phyloP scores from a whole-genome alignment of 2,797 vertebrate species.

The Myotis daubentonii region DNA sequence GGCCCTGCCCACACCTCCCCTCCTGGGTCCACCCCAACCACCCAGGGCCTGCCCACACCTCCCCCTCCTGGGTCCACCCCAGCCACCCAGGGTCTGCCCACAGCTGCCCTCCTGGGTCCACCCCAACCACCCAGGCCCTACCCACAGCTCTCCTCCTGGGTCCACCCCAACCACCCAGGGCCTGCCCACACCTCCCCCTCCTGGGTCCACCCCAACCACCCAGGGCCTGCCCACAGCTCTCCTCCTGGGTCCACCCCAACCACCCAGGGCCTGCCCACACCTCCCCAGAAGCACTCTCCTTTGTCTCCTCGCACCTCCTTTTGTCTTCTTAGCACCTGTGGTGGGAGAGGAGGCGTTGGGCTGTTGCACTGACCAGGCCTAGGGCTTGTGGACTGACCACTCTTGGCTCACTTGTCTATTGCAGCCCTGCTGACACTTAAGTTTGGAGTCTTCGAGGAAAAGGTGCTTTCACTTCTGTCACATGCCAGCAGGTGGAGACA shows the following conservation, averaged over 20 bases:
- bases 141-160: not conserved
- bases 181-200: not conserved
- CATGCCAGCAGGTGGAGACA: not conserved
- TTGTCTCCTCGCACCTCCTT: not conserved
- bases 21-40: not conserved
- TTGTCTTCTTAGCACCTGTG: not conserved
- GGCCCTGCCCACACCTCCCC: not conserved
- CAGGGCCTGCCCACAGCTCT: not conserved
- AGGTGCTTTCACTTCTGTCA: not conserved
- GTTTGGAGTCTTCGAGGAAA: not conserved
- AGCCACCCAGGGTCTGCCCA: not conserved
- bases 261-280: not conserved
- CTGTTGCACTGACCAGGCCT: rapidly evolving
- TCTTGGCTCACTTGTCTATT: not conserved
- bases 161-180: not conserved
- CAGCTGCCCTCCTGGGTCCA: not conserved
- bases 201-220: not conserved
- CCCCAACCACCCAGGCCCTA: not conserved
- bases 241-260: not conserved
- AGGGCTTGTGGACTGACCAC: not conserved
- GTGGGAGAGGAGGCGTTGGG: not conserved
- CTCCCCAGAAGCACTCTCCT: not conserved
- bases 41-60: not conserved
- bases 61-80: not conserved
- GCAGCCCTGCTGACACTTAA: not conserved